Conservation (phyloP, 1,140 invertebrate species). For the Lepidurus packardi region DNA sequence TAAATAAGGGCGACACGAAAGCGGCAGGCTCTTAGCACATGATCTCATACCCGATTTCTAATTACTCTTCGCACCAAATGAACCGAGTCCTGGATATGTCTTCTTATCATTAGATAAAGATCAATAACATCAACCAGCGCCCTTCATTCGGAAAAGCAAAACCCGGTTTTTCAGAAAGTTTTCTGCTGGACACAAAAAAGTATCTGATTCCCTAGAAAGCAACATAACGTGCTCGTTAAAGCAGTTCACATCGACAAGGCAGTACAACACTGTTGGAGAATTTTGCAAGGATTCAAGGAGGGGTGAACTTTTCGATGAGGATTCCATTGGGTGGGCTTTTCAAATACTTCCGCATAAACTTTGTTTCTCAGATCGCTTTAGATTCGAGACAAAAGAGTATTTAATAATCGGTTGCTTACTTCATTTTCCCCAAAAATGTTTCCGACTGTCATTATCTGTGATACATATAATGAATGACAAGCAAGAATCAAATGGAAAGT, state of each 20-base stretch:
- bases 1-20: conserved; percentile 15
- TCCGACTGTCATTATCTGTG: background rate
- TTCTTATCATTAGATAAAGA: background rate
- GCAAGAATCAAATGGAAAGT: background rate
- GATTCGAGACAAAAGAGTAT: conserved; percentile 8
- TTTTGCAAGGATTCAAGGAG: background rate
- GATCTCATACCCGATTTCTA: conserved; percentile 12
- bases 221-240: conserved; percentile 7
- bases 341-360: background rate
- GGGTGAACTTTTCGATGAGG: background rate
- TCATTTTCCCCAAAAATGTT: background rate
- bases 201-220: background rate
- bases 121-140: background rate
- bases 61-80: background rate
- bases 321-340: background rate
- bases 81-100: conserved; percentile 14
- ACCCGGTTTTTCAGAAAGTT: background rate
- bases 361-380: background rate
- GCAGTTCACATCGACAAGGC: conserved; percentile 18
- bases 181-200: background rate
- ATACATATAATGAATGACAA: conserved; percentile 11
- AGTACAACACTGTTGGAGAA: conserved; percentile 12
- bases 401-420: background rate
- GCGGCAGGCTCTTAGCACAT: conserved; percentile 20
- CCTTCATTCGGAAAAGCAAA: background rate